Evolutionary conservation across 2,113 vertebrate species (phyloP).

Genomic region (Pelecanus crispus): DNA sequence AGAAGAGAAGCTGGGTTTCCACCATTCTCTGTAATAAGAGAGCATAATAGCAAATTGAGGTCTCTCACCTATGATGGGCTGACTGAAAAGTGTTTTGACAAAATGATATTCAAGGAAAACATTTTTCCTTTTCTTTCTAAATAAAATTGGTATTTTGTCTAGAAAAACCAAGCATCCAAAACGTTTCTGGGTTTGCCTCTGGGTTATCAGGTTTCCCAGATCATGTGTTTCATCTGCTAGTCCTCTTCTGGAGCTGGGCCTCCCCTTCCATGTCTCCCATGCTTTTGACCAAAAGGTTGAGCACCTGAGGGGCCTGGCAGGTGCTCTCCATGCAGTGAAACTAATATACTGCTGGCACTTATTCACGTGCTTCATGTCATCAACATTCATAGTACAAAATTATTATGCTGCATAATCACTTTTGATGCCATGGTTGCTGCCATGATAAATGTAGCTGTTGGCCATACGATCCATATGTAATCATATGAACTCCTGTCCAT

Average conservation of each 20-base stretch:
- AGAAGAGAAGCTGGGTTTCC: not conserved
- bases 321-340: not conserved
- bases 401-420: not conserved
- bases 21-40: not conserved
- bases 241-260: not conserved
- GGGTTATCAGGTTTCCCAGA: not conserved
- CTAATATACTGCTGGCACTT: not conserved
- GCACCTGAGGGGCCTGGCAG: not conserved
- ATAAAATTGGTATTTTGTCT: not conserved
- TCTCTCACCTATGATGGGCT: not conserved
- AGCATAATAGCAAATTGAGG: not conserved
- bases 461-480: not conserved
- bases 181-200: not conserved
- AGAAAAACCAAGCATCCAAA: not conserved
- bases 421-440: not conserved
- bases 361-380: not conserved
- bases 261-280: not conserved
- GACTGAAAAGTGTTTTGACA: not conserved
- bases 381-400: not conserved
- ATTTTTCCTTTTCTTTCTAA: not conserved
- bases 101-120: not conserved
- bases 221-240: not conserved
- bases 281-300: not conserved
- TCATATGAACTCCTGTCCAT: not conserved
- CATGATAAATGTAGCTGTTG: not conserved